Evolutionary conservation across 1,140 invertebrate species (phyloP).

Genomic region (Notospermus geniculatus): DNA sequence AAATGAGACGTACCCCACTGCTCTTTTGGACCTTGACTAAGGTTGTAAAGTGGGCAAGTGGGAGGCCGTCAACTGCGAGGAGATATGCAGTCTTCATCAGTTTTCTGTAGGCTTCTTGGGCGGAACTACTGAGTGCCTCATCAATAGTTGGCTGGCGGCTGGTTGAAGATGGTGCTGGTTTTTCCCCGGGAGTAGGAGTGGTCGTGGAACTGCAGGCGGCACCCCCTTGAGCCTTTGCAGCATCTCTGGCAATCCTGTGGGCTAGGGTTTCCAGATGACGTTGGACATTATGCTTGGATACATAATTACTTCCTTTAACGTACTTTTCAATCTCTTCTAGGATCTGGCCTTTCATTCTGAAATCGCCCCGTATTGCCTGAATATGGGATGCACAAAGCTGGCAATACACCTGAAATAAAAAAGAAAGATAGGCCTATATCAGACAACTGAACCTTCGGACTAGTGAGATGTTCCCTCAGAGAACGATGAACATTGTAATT

Average conservation of each 20-base stretch:
- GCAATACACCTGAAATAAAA: conserved; percentile 3
- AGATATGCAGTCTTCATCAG: neutral
- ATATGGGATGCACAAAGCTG: neutral
- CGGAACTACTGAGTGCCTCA: neutral
- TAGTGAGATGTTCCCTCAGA: too few relatives aligned
- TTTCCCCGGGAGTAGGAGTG: neutral
- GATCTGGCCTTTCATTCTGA: neutral
- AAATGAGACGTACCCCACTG: neutral
- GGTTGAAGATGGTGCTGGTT: neutral
- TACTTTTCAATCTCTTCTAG: neutral
- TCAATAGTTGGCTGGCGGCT: neutral
- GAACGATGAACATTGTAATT: too few relatives aligned
- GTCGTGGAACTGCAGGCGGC: neutral
- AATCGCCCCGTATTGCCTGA: neutral
- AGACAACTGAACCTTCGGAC: too few relatives aligned
- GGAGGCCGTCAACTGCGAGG: neutral
- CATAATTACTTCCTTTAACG: neutral
- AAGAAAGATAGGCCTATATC: too few relatives aligned
- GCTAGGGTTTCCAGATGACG: neutral
- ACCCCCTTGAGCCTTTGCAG: neutral
- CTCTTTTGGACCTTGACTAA: neutral
- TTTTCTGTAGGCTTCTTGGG: neutral
- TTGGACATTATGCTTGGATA: neutral
- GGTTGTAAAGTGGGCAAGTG: neutral
- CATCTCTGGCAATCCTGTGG: neutral